Conservation (phyloP, 1,140 invertebrate species). For the Drosophila tropicalis region DNA sequence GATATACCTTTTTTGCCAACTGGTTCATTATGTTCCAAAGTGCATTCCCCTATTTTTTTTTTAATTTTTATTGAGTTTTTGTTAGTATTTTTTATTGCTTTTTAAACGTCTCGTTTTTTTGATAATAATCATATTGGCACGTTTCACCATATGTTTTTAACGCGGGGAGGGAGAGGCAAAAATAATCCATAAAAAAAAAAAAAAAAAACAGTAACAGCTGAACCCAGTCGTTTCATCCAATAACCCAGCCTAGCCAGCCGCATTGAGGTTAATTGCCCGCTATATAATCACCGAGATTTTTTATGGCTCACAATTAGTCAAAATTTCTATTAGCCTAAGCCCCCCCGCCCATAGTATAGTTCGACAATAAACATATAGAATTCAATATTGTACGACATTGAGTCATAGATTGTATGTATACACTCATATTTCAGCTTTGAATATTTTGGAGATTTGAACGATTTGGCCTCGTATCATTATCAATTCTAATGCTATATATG, state of each 20-base stretch:
- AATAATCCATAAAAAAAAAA: background rate
- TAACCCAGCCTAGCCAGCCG: background rate
- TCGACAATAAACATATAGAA: too few relatives aligned
- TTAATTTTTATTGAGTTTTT: slow-evolving; percentile 26
- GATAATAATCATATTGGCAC: slow-evolving; percentile 17
- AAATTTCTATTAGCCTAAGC: background rate
- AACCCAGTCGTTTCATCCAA: background rate
- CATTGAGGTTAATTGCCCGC: background rate
- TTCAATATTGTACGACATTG: too few relatives aligned
- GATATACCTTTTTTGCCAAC: background rate
- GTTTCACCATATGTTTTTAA: slow-evolving; percentile 19
- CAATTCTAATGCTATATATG: background rate
- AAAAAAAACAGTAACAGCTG: slow-evolving; percentile 12
- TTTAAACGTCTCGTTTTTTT: slow-evolving; percentile 10
- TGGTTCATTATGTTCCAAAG: background rate
- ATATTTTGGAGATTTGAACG: too few relatives aligned
- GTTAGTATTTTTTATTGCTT: slow-evolving; percentile 26
- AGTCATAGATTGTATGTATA: too few relatives aligned
- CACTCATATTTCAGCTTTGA: too few relatives aligned
- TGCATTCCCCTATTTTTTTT: background rate
- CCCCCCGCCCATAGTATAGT: too few relatives aligned
- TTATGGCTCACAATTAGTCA: background rate
- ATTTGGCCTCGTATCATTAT: background rate
- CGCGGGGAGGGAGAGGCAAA: background rate
- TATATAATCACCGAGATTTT: slow-evolving; percentile 4